Base-by-base conservation (phyloP, 2,888 invertebrate genomes). In the Eubasilissa splendida region DNA sequence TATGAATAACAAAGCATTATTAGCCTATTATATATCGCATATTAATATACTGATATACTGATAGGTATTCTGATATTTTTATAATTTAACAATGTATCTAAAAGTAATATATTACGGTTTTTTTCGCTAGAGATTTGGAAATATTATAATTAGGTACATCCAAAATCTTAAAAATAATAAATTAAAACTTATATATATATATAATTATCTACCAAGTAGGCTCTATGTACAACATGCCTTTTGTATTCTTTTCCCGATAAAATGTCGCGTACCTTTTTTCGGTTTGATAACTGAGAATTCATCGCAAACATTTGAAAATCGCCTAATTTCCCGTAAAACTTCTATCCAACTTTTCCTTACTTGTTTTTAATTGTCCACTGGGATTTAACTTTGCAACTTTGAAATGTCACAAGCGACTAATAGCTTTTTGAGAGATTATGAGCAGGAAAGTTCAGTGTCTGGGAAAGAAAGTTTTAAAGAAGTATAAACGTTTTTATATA, bases 341-440 rank as follows among this genome's bases (percentile, higher is more conserved):
- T 76, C 54, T 56, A 12, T 58, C 50, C 56, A 50, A 58, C 52
- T 70, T 76, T 68, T 70, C 68, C 68, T 77, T 66, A 58, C 77
- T 77, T 77, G 77, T 77, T 77, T 77, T 70, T 77, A 77, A 77
- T 77, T 77, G 77, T 77, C 77, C 77, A 68, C 68, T 22, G 77
- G 77, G 77, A 70, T 58, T 66, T 42, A 50, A 70, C 56, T 70
- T 77, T 42, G 77, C 12, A 68, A 70, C 77, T 76, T 76, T 22
- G 42, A 58, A 77, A 70, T 77, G 77, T 66, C 77, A 70, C 68
- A 77, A 68, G 77, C 77, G 77, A 77, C 77, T 77, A 77, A 77
- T 77, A 70, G 77, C 77, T 68, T 77, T 77, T 77, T 77, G 68
- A 77, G 50, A 77, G 66, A 77, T 77, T 77, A 77, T 77, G 68